These are phyloP conservation scores for Neodiprion fabricii DNA, from an alignment of 1,140 invertebrate genomes.

Conservation along the genomic window DNA sequence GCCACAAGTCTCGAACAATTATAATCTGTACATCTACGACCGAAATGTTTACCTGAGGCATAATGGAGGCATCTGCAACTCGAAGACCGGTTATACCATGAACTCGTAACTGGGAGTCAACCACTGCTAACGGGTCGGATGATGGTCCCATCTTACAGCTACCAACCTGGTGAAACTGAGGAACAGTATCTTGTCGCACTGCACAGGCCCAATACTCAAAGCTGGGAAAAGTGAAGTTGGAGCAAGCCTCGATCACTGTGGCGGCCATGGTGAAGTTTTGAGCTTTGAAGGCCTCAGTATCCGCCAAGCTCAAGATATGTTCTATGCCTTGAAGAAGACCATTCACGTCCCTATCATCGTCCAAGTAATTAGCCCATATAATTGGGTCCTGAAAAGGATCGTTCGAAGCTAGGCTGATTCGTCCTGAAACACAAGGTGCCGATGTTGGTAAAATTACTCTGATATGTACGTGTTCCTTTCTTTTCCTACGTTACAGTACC, in stretches of 20 bases:
- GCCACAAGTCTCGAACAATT: no score
- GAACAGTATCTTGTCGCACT: slow-evolving; percentile 74
- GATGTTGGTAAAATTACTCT: no score
- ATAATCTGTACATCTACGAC: no score
- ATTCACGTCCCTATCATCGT: slow-evolving; percentile 53
- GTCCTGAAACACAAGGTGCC: slow-evolving; percentile 39
- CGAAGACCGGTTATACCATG: slow-evolving; percentile 58
- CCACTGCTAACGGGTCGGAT: slow-evolving; percentile 72
- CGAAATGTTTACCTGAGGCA: slow-evolving; percentile 56
- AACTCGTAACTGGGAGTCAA: slow-evolving; percentile 71
- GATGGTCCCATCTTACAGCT: slow-evolving; percentile 81
- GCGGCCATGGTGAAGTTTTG: slow-evolving; percentile 59
- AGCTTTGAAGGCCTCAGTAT: slow-evolving; percentile 56
- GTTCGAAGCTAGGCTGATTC: slow-evolving; percentile 55
- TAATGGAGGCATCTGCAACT: slow-evolving; percentile 66
- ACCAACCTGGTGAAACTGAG: slow-evolving; percentile 86
- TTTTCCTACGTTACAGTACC: slow-evolving; percentile 41
- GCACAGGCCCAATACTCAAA: slow-evolving; percentile 83
- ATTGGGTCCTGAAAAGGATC: slow-evolving; percentile 67
- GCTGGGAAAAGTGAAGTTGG: slow-evolving; percentile 69
- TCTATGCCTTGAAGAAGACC: slow-evolving; percentile 61
- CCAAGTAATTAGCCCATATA: slow-evolving; percentile 68
- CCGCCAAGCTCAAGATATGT: slow-evolving; percentile 52
- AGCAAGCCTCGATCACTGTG: slow-evolving; percentile 57
- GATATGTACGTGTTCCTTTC: no score